Evolutionary conservation across 1,140 invertebrate genomes (phyloP), one percentile per base, ranked within the genome.

Genomic region (Parasteatoda tepidariorum): DNA sequence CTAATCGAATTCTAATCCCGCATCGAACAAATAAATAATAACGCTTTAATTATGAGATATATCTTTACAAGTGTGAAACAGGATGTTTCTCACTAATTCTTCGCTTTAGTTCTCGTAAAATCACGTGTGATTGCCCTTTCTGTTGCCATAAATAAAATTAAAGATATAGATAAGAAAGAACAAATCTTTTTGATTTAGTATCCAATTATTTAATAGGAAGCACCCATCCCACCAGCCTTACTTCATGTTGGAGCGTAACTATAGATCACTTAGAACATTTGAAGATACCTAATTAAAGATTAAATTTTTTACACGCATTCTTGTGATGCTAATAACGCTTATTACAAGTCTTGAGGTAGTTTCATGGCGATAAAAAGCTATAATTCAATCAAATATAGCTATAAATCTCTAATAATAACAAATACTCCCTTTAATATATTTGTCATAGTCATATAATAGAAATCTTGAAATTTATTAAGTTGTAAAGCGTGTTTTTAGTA

Each of bases 161-260:
- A 68, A 68, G 38, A 41, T 4, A 24, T 9, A 31, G 66, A 48
- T 68, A 48, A 48, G 66, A 68, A 38, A 68, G 22, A 41, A 18
- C 38, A 22, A 13, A 41, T 68, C n/a, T n/a, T 9, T 68, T 68
- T 68, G 66, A 68, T 68, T 68, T 68, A 68, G 31, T 68, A 41
- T 15, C 24, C 66, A 38, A 68, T 68, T 68, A 68, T 24, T n/a
- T 41, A 68, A 38, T 68, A 31, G 18, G 34, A n/a, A 68, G 34
- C 66, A 26, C 33, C 34, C 22, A 24, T 22, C 28, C 4, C 3
- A 68, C 15, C 41, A 18, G 66, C 9, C 24, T 15, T 68, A 3
- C 66, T 13, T 38, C 33, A 38, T 24, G 66, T 34, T 24, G 38
- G 26, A 24, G n/a, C 41, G 66, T 4, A n/a, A 18, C 38, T 48